Conservation (phyloP, 2,888 invertebrate genomes). For the Herminia tarsipennalis region DNA sequence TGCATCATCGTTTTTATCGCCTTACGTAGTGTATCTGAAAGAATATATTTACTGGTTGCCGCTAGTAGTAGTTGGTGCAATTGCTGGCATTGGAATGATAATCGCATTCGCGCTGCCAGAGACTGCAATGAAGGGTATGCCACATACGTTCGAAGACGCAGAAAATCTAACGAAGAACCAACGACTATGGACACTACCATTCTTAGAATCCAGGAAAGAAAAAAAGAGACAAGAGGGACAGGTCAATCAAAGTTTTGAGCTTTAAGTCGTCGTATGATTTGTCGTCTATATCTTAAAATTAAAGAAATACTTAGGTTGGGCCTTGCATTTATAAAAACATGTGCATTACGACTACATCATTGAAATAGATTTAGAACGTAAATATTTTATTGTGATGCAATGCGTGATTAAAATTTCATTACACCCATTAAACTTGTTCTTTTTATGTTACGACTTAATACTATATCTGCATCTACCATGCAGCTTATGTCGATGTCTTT, state of each 20-base stretch:
- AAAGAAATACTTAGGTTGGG: no score
- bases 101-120: constrained; percentile 44
- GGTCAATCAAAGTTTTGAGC: constrained; percentile 25
- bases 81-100: constrained; percentile 27
- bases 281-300: no score
- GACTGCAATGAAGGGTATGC: constrained; percentile 50
- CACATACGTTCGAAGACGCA: constrained; percentile 52
- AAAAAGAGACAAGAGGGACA: constrained; percentile 12
- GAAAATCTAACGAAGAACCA: constrained; percentile 42
- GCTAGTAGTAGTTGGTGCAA: constrained; percentile 19
- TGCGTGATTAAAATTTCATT: no score
- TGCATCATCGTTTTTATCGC: constrained; percentile 57
- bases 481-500: no score
- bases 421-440: no score
- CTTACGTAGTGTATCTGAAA: constrained; percentile 45
- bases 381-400: no score
- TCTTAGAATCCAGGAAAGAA: constrained; percentile 25
- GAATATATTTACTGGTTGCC: constrained; percentile 37
- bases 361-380: no score
- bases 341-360: no score
- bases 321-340: no score
- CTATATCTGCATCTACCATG: no score
- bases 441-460: no score
- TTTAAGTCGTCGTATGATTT: no score
- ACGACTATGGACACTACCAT: constrained; percentile 49